These are phyloP conservation scores for Phainopepla nitens DNA, from an alignment of 2,113 vertebrate genomes.

Conservation along the genomic window DNA sequence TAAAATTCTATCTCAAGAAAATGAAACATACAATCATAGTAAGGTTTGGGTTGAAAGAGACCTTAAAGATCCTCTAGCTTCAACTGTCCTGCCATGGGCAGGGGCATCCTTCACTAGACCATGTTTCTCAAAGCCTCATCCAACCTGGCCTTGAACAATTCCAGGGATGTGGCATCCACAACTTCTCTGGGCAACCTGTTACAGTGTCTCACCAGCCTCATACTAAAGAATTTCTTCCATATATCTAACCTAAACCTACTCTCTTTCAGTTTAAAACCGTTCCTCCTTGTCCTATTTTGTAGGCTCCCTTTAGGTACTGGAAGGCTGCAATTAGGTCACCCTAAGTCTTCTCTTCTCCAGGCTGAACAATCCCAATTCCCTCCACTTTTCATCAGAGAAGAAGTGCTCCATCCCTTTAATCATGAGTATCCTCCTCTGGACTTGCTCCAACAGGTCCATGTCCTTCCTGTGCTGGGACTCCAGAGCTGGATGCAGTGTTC, in stretches of 20 bases:
- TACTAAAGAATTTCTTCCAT: not conserved
- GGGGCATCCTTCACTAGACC: not conserved
- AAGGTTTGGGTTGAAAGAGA: not conserved
- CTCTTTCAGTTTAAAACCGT: not conserved
- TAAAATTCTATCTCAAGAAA: not conserved
- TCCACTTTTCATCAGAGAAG: not conserved
- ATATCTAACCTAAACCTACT: not conserved
- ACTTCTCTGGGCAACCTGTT: not conserved
- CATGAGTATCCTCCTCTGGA: not conserved
- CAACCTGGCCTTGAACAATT: not conserved
- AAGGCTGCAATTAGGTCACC: not conserved
- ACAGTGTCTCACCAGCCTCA: not conserved
- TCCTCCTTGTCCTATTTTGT: not conserved
- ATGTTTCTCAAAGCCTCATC: not conserved
- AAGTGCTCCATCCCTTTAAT: not conserved
- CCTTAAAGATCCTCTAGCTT: not conserved
- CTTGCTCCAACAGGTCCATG: not conserved
- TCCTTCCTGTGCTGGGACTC: not conserved
- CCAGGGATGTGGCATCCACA: not conserved
- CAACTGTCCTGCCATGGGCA: fast-evolving
- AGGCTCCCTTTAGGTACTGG: not conserved
- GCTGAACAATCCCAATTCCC: not conserved
- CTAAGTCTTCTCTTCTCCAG: not conserved
- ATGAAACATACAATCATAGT: not conserved
- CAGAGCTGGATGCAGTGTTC: not conserved